These are phyloP conservation scores for Eumacrocentrus americanus DNA, from an alignment of 2,888 invertebrate genomes.

Conservation along the genomic window DNA sequence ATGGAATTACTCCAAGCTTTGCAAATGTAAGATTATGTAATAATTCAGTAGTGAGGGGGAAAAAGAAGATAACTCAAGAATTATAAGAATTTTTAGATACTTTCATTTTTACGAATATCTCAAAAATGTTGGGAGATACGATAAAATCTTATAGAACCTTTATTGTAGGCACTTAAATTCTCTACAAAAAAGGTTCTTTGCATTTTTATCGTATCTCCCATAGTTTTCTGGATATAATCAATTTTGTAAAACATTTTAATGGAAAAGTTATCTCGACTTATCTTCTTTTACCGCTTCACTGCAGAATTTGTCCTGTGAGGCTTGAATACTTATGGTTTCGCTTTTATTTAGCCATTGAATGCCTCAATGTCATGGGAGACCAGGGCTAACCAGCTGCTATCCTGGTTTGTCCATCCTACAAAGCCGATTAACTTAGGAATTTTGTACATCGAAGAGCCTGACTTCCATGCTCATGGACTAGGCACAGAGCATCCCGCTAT, in stretches of 20 bases:
- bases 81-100: too few species aligned
- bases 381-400: conserved; percentile 66
- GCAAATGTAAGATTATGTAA: conserved; percentile 46
- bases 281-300: too few species aligned
- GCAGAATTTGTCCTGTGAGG: too few species aligned
- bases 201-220: too few species aligned
- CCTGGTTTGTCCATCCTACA: conserved; percentile 66
- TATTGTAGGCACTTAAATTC: not conserved
- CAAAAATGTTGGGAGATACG: too few species aligned
- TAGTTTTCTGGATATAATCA: too few species aligned
- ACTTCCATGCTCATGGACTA: conserved; percentile 67
- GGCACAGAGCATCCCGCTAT: conserved; percentile 65
- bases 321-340: conserved; percentile 6
- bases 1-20: conserved; percentile 63
- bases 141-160: too few species aligned
- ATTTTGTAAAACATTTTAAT: too few species aligned
- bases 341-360: conserved; percentile 50
- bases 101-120: conserved; percentile 16
- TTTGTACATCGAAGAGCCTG: conserved; percentile 76
- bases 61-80: too few species aligned
- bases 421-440: conserved; percentile 73
- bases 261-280: too few species aligned
- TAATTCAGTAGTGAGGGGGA: too few species aligned
- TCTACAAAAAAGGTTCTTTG: not conserved
- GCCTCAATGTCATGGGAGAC: conserved; percentile 61